Conservation (phyloP, 2,113 vertebrate species). For the Eulemur rufifrons region DNA sequence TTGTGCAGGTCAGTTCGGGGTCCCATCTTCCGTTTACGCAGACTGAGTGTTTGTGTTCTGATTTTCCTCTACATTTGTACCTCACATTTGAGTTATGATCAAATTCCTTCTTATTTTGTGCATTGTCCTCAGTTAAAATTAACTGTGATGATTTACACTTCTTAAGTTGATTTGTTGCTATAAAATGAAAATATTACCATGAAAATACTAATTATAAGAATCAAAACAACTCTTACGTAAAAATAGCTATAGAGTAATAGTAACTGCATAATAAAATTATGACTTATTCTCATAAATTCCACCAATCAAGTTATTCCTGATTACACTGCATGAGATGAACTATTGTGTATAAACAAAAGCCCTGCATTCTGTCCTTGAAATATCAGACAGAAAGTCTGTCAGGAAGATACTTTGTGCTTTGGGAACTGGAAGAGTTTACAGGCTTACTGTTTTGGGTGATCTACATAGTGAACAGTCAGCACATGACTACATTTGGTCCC, state of each 20-base stretch:
- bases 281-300: background rate
- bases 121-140: rapidly evolving
- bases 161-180: slow-evolving; percentile 51
- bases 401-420: background rate
- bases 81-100: rapidly evolving
- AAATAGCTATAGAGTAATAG: background rate
- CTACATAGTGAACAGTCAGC: background rate
- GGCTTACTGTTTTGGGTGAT: background rate
- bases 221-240: background rate
- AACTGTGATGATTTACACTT: background rate
- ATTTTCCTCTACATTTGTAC: slow-evolving; percentile 43
- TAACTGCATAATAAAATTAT: background rate
- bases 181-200: slow-evolving; percentile 13
- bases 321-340: background rate
- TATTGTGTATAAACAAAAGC: background rate
- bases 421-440: background rate
- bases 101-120: rapidly evolving
- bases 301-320: background rate
- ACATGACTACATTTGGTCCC: background rate
- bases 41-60: background rate
- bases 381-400: background rate
- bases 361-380: rapidly evolving
- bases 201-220: background rate
- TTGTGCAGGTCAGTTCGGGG: slow-evolving; percentile 69
- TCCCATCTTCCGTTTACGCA: slow-evolving; percentile 80